Evolutionary conservation across 2,113 vertebrate species (phyloP), one percentile per base, ranked within the genome.

Genomic region (Seriola aureovittata): DNA sequence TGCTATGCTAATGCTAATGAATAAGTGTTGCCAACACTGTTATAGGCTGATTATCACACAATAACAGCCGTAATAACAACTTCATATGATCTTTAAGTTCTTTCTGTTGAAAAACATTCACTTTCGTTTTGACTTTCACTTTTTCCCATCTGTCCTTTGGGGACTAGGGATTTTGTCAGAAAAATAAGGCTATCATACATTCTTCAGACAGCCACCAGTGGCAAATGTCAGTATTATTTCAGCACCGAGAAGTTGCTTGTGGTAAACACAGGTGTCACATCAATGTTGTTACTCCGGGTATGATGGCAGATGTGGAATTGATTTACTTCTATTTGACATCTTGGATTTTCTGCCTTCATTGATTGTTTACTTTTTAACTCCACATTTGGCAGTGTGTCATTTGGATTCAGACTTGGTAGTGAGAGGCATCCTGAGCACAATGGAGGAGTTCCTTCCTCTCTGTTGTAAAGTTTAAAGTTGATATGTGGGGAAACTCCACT

Each of bases 381-480:
- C n/a, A 62, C 46, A 34, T 84, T 90, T 88, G 81, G 81, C 80
- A 80, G 73, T 42, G 21, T 83, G 34, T 75, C n/a, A 0, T 84
- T 83, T 89, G 58, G 38, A 81, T 87, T 84, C 62, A 62, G 57
- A 84, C 78, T 78, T 65, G 66, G 80, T 74, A 81, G 62, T 86
- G 63, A 82, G 69, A 77, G 81, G 67, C 71, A 78, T 78, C 74
- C 84, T 78, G 82, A 82, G 85, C 87, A 91, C 86, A 90, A 78
- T 82, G 77, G 85, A 84, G 74, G 68, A 88, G 86, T 92, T 93
- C 86, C 91, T 93, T 90, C 91, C 84, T 93, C 58, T 80, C 29
- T 11, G 72, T 77, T 73, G 67, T 54, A 55, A 62, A 75, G 80
- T 71, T 85, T 32, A 71, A 69, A 81, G 71, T 42, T 82, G 76